Evolutionary conservation across 1,140 invertebrate species (phyloP).

Genomic region (Asbolus verrucosus): DNA sequence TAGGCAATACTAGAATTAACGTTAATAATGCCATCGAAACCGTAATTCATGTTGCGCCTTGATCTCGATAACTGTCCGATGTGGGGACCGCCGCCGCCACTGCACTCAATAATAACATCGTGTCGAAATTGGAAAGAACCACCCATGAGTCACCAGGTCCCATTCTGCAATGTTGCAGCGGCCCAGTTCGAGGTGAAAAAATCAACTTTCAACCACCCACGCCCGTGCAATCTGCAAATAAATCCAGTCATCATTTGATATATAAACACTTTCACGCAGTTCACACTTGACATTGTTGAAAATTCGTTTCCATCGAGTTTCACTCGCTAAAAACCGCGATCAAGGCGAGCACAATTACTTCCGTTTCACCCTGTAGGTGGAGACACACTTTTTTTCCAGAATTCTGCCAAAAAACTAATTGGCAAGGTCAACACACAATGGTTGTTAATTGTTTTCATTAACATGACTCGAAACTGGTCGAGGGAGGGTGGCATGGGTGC

Average conservation of each 20-base stretch:
- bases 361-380: not conserved
- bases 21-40: too few relatives aligned
- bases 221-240: not conserved
- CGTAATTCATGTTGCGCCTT: too few relatives aligned
- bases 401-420: constrained; percentile 15
- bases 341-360: constrained; percentile 1
- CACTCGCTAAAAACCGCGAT: constrained; percentile 1
- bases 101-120: too few relatives aligned
- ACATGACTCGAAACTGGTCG: not conserved
- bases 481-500: constrained; percentile 18
- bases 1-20: too few relatives aligned
- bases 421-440: constrained; percentile 17
- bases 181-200: constrained; percentile 16
- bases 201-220: constrained; percentile 38
- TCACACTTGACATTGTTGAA: constrained; percentile 29
- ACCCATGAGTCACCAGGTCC: constrained; percentile 9
- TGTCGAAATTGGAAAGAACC: constrained; percentile 4
- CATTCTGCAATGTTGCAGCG: constrained; percentile 25
- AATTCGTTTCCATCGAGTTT: constrained; percentile 10
- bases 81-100: too few relatives aligned
- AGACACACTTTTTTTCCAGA: not conserved
- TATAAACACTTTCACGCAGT: constrained; percentile 20
- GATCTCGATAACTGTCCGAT: too few relatives aligned
- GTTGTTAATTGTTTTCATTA: constrained; percentile 9
- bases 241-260: constrained; percentile 17